Percentiles rank a stretch among this genome's conserved stretches.
These are phyloP conservation scores for Microtus pennsylvanicus DNA, from an alignment of 2,113 vertebrate genomes.

Conservation along the genomic window DNA sequence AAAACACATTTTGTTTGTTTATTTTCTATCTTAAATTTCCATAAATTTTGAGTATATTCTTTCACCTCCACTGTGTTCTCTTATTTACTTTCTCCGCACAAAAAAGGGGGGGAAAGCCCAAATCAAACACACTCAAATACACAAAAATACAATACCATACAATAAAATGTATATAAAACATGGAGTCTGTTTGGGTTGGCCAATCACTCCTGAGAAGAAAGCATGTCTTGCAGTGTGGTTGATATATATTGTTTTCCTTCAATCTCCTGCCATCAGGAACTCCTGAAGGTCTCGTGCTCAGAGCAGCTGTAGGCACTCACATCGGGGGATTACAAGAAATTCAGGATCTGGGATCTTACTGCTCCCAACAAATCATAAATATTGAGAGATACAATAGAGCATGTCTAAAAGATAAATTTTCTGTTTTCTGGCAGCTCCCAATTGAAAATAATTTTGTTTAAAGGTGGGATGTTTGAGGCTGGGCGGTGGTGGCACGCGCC, in stretches of 20 bases:
- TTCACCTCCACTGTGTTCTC: neutral
- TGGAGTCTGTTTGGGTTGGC: too few relatives aligned
- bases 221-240: neutral
- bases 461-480: too few relatives aligned
- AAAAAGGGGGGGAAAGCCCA: neutral
- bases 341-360: too few relatives aligned
- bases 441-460: neutral
- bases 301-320: too few relatives aligned
- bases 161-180: neutral
- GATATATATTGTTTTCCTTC: neutral
- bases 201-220: neutral
- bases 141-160: neutral
- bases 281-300: too few relatives aligned
- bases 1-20: neutral
- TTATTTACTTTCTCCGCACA: neutral
- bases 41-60: neutral
- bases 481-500: too few relatives aligned
- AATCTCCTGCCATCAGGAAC: too few relatives aligned
- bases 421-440: neutral
- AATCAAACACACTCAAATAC: neutral
- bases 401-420: neutral
- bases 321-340: too few relatives aligned
- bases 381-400: too few relatives aligned
- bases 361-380: too few relatives aligned
- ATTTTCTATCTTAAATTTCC: neutral